Percentiles rank a stretch among this genome's conserved stretches.
These are phyloP conservation scores for Clarias gariepinus DNA, from an alignment of 2,113 vertebrate genomes.

Conservation along the genomic window DNA sequence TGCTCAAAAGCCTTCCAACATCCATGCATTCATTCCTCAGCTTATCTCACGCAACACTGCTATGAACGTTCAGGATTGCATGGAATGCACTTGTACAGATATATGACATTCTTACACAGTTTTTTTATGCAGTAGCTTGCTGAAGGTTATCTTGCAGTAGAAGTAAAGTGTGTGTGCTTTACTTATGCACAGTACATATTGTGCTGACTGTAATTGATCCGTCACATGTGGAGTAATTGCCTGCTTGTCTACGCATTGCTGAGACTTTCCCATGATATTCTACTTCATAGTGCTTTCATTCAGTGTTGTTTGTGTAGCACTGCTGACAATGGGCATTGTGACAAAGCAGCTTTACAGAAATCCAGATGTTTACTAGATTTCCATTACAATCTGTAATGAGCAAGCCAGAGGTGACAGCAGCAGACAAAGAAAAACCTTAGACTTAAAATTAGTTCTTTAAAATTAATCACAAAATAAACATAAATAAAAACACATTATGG, in stretches of 20 bases:
- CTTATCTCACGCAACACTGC: not conserved
- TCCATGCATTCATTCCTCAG: not conserved
- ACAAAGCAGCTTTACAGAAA: too few species aligned
- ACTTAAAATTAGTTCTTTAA: too few species aligned
- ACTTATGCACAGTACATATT: not conserved
- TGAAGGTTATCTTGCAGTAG: not conserved
- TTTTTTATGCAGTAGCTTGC: not conserved
- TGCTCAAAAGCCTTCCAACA: conserved; percentile 18
- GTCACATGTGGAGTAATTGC: not conserved
- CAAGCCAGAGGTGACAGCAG: not conserved
- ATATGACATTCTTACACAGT: not conserved
- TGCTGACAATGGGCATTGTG: not conserved
- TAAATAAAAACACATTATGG: too few species aligned
- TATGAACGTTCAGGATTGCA: not conserved
- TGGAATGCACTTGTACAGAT: not conserved
- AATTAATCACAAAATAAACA: too few species aligned
- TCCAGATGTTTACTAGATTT: not conserved
- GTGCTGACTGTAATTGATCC: not conserved
- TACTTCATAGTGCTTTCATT: too few species aligned
- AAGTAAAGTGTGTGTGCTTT: not conserved
- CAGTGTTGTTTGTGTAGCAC: not conserved
- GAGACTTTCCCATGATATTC: not conserved
- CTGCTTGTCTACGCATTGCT: not conserved
- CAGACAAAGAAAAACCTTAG: not conserved
- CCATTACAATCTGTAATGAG: not conserved